Percentiles rank a stretch among this genome's conserved stretches.
These are phyloP conservation scores for Loriculus beryllinus DNA, from an alignment of 2,797 vertebrate genomes.

Conservation along the genomic window DNA sequence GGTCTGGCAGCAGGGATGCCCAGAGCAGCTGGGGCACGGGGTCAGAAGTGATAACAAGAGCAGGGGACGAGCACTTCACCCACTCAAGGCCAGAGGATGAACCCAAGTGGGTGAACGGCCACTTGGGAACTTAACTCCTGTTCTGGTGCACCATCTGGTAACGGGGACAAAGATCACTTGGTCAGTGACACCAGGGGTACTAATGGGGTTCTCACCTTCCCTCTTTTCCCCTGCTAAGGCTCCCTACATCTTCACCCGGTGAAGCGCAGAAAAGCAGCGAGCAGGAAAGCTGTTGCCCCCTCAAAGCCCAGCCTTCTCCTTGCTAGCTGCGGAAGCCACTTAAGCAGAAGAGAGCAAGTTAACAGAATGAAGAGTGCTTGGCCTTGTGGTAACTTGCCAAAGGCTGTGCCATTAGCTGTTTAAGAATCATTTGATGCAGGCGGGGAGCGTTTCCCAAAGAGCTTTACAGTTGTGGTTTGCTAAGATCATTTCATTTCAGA, in stretches of 20 bases:
- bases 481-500: conserved; percentile 70
- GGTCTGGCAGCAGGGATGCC: background rate
- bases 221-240: background rate
- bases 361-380: background rate
- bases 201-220: background rate
- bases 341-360: conserved; percentile 50
- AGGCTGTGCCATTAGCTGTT: conserved; percentile 59
- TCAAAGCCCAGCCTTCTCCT: background rate
- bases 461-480: conserved; percentile 46
- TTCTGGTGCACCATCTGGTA: background rate
- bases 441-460: conserved; percentile 54
- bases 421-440: conserved; percentile 66
- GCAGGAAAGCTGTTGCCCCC: background rate
- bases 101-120: background rate
- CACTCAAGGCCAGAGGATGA: background rate
- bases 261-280: conserved; percentile 5
- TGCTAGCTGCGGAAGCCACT: background rate
- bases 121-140: fast-evolving
- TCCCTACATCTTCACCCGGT: background rate
- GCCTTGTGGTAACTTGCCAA: conserved; percentile 27
- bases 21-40: background rate
- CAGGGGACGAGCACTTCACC: background rate
- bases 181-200: background rate
- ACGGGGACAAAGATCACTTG: background rate
- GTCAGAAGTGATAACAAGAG: background rate